Base-by-base conservation (phyloP, 1,140 invertebrate genomes). In the Calliphora vicina region DNA sequence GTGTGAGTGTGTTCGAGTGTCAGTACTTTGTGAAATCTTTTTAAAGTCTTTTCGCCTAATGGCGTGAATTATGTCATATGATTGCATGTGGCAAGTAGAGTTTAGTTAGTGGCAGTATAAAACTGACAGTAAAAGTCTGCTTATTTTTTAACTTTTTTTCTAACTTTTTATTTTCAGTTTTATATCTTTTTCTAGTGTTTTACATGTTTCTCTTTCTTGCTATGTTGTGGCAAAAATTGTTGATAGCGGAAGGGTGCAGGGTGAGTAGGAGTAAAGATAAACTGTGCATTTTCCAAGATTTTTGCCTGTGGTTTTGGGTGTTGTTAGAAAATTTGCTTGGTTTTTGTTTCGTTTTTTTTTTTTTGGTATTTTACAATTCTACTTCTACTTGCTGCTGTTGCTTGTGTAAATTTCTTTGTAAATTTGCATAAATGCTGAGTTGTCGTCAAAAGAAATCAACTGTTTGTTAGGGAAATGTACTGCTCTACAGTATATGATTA, bases 401-500 rank as follows among this genome's bases (percentile, higher is more conserved):
- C 17, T 78, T 78, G 35, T 74, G 72, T 29, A 74, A 74, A 74
- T 74, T 74, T 74, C 26, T 23, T 43, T 43, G 74, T 29, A 78
- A 74, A 78, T 78, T 78, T 78, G 74, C 74, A 78, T 78, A 78
- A 78, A 45, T 78, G 74, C 74, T 78, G 74, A 78, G 74, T 78
- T 78, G 74, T 78, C 74, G 74, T 78, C 61, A 67, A 67, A 67
- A 23, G 20, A 23, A 67, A 67, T 67, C 61, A 67, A 67, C 23
- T 67, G 20, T 67, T 67, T 67, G 61, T 67, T 20, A 12, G 20
- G n/a, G 9, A 23, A 12, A 67, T 23, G 10, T 25, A 23, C n/a
- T n/a, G 15, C n/a, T 57, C 8, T 12, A 67, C n/a, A 12, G 61
- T n/a, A 10, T 67, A 23, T 67, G 61, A 67, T 67, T 67, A 67